Percentiles rank a stretch among this genome's conserved stretches.
Evolutionary conservation across 2,888 invertebrate species (phyloP).

Genomic region (Petrophora chlorosata): DNA sequence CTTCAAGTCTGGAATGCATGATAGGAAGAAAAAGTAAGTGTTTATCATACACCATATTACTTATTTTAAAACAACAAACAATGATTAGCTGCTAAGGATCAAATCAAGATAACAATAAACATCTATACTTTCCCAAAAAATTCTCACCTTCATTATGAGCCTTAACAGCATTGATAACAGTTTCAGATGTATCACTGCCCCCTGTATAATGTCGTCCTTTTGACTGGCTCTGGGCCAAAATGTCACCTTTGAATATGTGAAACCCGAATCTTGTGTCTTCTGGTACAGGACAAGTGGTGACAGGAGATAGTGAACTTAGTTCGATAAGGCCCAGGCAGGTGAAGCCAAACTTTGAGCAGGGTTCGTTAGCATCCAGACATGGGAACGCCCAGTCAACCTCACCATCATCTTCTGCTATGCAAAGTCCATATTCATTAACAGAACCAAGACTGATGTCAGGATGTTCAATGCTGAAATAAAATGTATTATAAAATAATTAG

Average conservation of each 20-base stretch:
- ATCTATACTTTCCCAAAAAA: too few species aligned
- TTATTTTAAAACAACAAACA: too few species aligned
- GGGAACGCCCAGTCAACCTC: constrained; percentile 97
- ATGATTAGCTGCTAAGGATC: too few species aligned
- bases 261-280: constrained; percentile 16
- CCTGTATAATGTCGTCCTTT: constrained; percentile 70
- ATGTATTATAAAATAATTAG: not conserved
- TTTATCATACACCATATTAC: too few species aligned
- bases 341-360: constrained; percentile 96
- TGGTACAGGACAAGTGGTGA: constrained; percentile 1
- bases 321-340: constrained; percentile 92
- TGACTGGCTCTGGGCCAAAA: constrained; percentile 63
- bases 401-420: constrained; percentile 98
- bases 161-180: constrained; percentile 69
- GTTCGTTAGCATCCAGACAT: constrained; percentile 93
- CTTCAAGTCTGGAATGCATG: not conserved
- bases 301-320: constrained; percentile 42
- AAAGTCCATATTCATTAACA: constrained; percentile 91
- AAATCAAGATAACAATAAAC: too few species aligned
- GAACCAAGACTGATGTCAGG: constrained; percentile 86
- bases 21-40: not conserved
- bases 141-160: constrained; percentile 74
- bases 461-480: constrained; percentile 81
- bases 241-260: constrained; percentile 54
- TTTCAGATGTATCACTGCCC: constrained; percentile 76